Evolutionary conservation across 35 echinoderm and acorn worm genomes (phyloP), one percentile per base, ranked within the genome.

Genomic region (Apostichopus californicus): DNA sequence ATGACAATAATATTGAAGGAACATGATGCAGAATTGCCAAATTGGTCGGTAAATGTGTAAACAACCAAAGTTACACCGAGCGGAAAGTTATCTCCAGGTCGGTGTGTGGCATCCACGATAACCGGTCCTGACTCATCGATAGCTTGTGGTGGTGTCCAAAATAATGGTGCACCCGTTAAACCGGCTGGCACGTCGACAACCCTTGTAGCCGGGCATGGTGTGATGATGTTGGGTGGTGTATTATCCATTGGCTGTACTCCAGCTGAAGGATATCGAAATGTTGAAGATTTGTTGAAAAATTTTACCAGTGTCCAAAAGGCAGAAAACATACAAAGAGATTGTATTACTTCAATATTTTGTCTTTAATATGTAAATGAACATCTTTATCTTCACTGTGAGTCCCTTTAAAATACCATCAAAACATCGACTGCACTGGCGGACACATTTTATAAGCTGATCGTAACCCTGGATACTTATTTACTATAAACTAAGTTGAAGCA

Each of bases 51-150:
- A 78, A 90, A 90, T n/a, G 55, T 78, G 70, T 90, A 90, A 0
- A 18, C 20, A 1, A 90, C 73, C 2, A n/a, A 4, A 52, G 88
- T 90, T 12, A 54, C 57, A 55, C 88, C 88, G 5, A 90, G n/a
- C 6, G 88, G 88, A 77, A 90, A 90, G 28, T 90, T 78, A 1
- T 26, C 34, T 12, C 88, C 88, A 10, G 88, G 57, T 55, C 78
- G 68, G 13, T 75, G 70, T 14, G 88, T 54, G 3, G 88, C 28
- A 5, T 52, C 21, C 5, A 71, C 34, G 18, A 28, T 78, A 2
- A 90, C 88, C 15, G 88, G 52, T 14, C 88, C 88, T 4, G 88
- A 90, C 46, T 78, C 73, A 90, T 90, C 88, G 21, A 90, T 17
- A n/a, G 88, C 88, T 78, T 90, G 1, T 8, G 88, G 88, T 78